Percentiles rank a stretch among this genome's conserved stretches.
Evolutionary conservation across 2,113 vertebrate species (phyloP).

Genomic region (Tor tambroides): DNA sequence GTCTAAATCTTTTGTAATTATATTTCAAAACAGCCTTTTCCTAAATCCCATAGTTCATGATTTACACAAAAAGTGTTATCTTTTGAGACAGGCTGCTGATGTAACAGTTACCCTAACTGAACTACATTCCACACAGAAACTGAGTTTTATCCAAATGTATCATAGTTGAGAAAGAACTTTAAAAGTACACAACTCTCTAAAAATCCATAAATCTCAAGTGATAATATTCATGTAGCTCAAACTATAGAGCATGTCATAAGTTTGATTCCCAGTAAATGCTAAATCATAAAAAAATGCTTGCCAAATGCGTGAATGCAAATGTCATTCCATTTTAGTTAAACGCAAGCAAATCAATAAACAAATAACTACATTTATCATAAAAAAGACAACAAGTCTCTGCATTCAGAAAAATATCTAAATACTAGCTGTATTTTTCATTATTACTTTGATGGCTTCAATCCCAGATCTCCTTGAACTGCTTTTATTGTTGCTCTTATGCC

Average conservation of each 20-base stretch:
- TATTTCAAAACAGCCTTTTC: neutral
- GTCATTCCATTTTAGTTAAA: neutral
- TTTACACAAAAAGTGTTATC: neutral
- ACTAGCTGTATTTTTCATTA: neutral
- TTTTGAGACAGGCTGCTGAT: constrained; percentile 8
- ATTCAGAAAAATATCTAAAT: neutral
- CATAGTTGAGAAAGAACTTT: neutral
- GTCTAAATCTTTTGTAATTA: neutral
- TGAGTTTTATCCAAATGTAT: neutral
- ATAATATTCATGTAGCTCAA: neutral
- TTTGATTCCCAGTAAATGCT: neutral
- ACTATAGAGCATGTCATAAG: neutral
- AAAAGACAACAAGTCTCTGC: neutral
- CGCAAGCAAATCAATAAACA: neutral
- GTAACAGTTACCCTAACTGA: neutral
- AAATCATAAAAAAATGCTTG: too few relatives aligned
- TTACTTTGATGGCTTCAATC: neutral
- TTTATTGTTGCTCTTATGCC: neutral
- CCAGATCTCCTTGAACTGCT: neutral
- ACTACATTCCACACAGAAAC: constrained; percentile 5
- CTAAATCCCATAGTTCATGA: neutral
- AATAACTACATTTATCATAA: neutral
- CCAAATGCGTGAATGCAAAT: neutral
- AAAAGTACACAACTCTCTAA: neutral
- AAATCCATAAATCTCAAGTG: neutral